phyloP scores from a whole-genome alignment of 2,113 vertebrate species.

The Oophaga pumilio region DNA sequence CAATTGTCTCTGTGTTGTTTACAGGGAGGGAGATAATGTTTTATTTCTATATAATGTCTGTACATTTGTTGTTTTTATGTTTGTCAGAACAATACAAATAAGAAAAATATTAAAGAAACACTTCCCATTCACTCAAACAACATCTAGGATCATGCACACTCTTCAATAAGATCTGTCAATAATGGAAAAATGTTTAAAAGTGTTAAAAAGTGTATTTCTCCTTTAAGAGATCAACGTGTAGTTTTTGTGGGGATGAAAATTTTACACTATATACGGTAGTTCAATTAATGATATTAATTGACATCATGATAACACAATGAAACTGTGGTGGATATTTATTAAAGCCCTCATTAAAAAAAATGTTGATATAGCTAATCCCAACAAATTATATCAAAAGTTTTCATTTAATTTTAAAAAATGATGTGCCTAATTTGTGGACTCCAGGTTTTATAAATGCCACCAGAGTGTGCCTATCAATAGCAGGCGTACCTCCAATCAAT shows the following conservation, averaged over 20 bases:
- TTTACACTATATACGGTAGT: neutral
- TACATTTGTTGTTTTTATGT: neutral
- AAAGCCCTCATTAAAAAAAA: neutral
- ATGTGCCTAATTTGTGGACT: neutral
- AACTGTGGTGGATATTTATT: neutral
- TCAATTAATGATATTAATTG: neutral
- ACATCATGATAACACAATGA: neutral
- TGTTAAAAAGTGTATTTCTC: neutral
- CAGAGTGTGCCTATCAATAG: neutral
- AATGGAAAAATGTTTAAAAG: neutral
- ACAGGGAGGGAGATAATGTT: neutral
- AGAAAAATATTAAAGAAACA: too few species aligned
- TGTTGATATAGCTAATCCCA: neutral
- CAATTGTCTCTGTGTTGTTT: neutral
- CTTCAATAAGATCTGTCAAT: neutral
- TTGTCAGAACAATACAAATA: neutral
- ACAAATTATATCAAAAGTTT: neutral
- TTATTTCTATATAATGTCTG: neutral
- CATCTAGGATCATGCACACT: neutral
- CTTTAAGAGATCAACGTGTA: neutral
- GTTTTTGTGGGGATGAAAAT: neutral
- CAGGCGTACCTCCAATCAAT: neutral
- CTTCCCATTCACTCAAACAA: too few species aligned
- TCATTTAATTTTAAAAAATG: neutral
- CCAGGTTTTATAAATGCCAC: neutral